Percentiles rank a stretch among this genome's conserved stretches.
Evolutionary conservation across 2,797 vertebrate genomes (phyloP).

Genomic region (Telmatherina bonti): DNA sequence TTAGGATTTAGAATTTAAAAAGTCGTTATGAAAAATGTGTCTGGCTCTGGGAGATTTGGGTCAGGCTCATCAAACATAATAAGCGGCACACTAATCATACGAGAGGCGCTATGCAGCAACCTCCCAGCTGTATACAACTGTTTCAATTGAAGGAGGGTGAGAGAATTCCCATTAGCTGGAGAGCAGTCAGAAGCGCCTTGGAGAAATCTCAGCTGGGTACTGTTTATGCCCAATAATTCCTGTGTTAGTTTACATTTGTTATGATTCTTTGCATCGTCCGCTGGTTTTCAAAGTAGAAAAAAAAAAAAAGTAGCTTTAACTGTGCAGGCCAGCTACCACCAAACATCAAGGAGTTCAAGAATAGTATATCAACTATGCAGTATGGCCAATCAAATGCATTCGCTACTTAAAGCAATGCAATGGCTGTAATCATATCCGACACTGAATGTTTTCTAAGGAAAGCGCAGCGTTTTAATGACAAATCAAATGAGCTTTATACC

Average conservation of each 20-base stretch:
- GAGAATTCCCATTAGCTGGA: conserved; percentile 58
- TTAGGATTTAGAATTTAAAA: conserved; percentile 74
- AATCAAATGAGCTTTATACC: conserved; percentile 76
- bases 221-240: conserved; percentile 53
- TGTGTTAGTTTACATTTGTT: conserved; percentile 53
- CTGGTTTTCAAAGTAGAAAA: conserved; percentile 29
- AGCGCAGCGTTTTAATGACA: conserved; percentile 49
- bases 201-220: conserved; percentile 63
- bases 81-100: conserved; percentile 74
- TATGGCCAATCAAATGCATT: not conserved
- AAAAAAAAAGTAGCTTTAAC: conserved; percentile 15
- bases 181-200: conserved; percentile 48
- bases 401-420: not conserved
- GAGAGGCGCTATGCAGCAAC: conserved; percentile 61
- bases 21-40: conserved; percentile 63
- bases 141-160: conserved; percentile 60
- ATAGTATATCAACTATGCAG: not conserved
- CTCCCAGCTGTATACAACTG: conserved; percentile 69
- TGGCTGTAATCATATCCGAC: conserved; percentile 23
- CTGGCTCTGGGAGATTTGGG: conserved; percentile 76
- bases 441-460: conserved; percentile 26
- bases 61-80: conserved; percentile 81
- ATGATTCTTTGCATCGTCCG: conserved; percentile 32
- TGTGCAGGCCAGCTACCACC: conserved; percentile 24
- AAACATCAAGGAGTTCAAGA: conserved; percentile 7